Base-by-base conservation (phyloP, 2,797 vertebrate genomes). In the Anguilla obscura region DNA sequence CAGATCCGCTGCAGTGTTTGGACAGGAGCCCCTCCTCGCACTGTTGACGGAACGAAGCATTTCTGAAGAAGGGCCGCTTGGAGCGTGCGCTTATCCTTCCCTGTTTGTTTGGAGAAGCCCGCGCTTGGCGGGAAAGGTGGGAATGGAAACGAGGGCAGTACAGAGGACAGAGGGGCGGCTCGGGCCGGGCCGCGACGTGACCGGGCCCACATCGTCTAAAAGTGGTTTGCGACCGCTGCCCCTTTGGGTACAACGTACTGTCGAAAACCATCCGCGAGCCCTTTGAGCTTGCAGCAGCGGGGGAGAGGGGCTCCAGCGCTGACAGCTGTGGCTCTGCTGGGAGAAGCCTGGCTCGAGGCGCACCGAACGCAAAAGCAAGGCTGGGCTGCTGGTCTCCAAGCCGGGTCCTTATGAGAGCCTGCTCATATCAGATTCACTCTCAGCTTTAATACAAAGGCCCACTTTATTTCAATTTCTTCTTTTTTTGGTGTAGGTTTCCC, bases 71-170 rank as follows among this genome's bases (percentile, higher is more conserved):
- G n/a, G 71, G 48, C 71, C 50, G 21, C 66, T 30, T 93, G 90
- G 91, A 94, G 92, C 93, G 92, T 93, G 92, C 94, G 94, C 94
- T 95, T 95, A 95, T 94, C 93, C 93, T 93, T 91, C 93, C 91
- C 91, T 95, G 94, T 96, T 96, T 96, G 94, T 95, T 96, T 95
- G 93, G 95, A 95, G 92, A 95, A 95, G 94, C 93, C 93, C 90
- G 71, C 30, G 16, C 71, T 27, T 69, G 63, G 6, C n/a, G 18
- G 71, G 48, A n/a, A 52, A 60, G 66, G n/a, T 36, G 6, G n/a
- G 1, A 30, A 85, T 84, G 89, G 88, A 89, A 92, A 93, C 93
- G 93, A 88, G 89, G 89, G 85, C 92, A 90, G 87, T 56, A 89
- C 85, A 7, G 87, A 88, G 91, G 89, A 89, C 89, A 93, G 89